phyloP scores from a whole-genome alignment of 2,888 invertebrate species.

The Cosmia trapezina region DNA sequence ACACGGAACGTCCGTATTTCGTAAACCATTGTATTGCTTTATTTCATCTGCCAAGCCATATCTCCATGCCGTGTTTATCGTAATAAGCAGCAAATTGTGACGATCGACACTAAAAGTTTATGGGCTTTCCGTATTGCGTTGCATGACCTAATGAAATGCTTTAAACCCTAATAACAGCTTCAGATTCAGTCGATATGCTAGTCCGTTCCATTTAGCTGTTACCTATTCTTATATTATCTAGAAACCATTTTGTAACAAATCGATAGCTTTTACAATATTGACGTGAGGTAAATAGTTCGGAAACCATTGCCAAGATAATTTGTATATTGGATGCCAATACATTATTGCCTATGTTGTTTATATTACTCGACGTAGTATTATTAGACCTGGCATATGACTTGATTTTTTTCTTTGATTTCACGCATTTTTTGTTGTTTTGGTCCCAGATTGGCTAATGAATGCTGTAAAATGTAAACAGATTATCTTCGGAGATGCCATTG shows the following conservation, averaged over 20 bases:
- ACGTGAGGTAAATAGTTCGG: constrained; percentile 45
- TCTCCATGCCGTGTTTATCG: constrained; percentile 33
- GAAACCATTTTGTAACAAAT: constrained; percentile 46
- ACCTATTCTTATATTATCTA: constrained; percentile 41
- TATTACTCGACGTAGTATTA: constrained; percentile 39
- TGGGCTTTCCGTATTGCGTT: constrained; percentile 22
- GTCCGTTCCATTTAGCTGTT: constrained; percentile 33
- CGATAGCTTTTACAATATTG: constrained; percentile 54
- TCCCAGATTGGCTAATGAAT: constrained; percentile 39
- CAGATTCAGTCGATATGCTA: constrained; percentile 17
- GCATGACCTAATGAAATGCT: constrained; percentile 19
- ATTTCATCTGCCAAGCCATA: constrained; percentile 33
- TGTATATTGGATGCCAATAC: constrained; percentile 53
- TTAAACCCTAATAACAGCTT: constrained; percentile 2
- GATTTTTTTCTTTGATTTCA: constrained; percentile 17
- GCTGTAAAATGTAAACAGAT: constrained; percentile 36
- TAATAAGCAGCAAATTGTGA: constrained; percentile 28
- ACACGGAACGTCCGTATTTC: background rate
- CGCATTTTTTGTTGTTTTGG: constrained; percentile 13
- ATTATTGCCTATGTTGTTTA: constrained; percentile 43
- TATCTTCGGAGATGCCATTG: constrained; percentile 15
- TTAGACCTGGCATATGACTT: constrained; percentile 34
- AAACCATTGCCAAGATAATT: constrained; percentile 54
- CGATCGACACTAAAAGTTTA: constrained; percentile 22
- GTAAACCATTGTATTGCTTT: constrained; percentile 6